Evolutionary conservation across 1,140 invertebrate species (phyloP).

Genomic region (Zophobas atratus): DNA sequence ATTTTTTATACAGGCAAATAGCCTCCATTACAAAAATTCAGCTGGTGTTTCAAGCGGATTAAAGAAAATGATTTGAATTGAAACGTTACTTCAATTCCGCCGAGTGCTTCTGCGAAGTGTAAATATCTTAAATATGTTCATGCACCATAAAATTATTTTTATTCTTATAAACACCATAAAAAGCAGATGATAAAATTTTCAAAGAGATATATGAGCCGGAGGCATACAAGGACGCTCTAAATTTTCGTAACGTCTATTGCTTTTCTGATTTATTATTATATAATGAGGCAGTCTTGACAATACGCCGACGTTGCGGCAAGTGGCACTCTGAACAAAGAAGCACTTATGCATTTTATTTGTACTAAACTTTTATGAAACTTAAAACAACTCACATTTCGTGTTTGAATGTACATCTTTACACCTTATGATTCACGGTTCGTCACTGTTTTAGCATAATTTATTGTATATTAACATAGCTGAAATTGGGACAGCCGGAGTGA

Average conservation of each 20-base stretch:
- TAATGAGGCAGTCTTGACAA: background rate
- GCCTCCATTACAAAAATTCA: slow-evolving; percentile 2
- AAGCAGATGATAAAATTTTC: slow-evolving; percentile 43
- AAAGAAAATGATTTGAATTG: slow-evolving; percentile 22
- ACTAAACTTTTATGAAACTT: too few species aligned
- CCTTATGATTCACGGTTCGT: too few species aligned
- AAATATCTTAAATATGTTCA: slow-evolving; percentile 34
- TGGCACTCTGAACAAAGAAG: background rate
- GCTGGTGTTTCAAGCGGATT: slow-evolving; percentile 3
- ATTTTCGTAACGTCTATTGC: slow-evolving; percentile 23
- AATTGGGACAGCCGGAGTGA: too few species aligned
- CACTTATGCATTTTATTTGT: too few species aligned
- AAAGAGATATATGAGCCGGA: slow-evolving; percentile 39
- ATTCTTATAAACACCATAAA: slow-evolving; percentile 43
- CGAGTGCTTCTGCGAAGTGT: slow-evolving; percentile 27
- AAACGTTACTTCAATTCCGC: slow-evolving; percentile 21
- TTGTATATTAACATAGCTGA: too few species aligned
- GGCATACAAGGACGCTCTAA: slow-evolving; percentile 21
- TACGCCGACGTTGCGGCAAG: background rate
- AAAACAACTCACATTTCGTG: too few species aligned
- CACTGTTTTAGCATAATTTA: too few species aligned
- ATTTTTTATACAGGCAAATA: slow-evolving; percentile 18
- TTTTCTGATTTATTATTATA: slow-evolving; percentile 29
- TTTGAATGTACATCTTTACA: too few species aligned
- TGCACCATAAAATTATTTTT: slow-evolving; percentile 43